phyloP scores from a whole-genome alignment of 1,140 invertebrate genomes.

The Meteorus sp. region DNA sequence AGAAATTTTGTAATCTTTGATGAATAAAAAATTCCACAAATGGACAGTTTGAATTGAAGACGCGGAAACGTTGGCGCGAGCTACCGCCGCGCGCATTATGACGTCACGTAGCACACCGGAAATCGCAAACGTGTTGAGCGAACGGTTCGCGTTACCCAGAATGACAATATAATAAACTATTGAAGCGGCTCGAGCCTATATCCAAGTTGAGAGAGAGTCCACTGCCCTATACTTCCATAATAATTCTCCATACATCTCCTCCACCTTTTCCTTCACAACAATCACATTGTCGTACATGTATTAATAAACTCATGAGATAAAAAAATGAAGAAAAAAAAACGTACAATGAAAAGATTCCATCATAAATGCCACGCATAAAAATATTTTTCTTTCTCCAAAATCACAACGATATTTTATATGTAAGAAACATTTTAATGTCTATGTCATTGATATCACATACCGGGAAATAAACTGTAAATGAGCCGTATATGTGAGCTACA shows the following conservation, averaged over 20 bases:
- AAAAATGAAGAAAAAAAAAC: too few species aligned
- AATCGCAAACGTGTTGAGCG: slow-evolving; percentile 46
- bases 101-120: slow-evolving; percentile 52
- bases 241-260: neutral
- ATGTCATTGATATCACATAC: slow-evolving; percentile 6
- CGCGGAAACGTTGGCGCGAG: slow-evolving; percentile 15
- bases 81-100: too few species aligned
- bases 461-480: slow-evolving; percentile 13
- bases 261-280: too few species aligned
- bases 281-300: too few species aligned
- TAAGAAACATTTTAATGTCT: too few species aligned
- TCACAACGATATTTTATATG: too few species aligned
- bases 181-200: slow-evolving; percentile 6
- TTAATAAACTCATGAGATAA: too few species aligned
- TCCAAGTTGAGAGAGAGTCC: too few species aligned
- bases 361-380: too few species aligned
- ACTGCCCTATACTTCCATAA: neutral
- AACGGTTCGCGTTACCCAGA: slow-evolving; percentile 35
- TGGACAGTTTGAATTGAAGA: neutral
- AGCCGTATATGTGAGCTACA: too few species aligned
- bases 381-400: too few species aligned
- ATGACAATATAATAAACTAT: slow-evolving; percentile 42
- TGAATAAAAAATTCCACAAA: neutral
- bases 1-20: too few species aligned
- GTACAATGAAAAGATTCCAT: neutral